Evolutionary conservation across 2,888 invertebrate genomes (phyloP).

Genomic region (Biston betularia): DNA sequence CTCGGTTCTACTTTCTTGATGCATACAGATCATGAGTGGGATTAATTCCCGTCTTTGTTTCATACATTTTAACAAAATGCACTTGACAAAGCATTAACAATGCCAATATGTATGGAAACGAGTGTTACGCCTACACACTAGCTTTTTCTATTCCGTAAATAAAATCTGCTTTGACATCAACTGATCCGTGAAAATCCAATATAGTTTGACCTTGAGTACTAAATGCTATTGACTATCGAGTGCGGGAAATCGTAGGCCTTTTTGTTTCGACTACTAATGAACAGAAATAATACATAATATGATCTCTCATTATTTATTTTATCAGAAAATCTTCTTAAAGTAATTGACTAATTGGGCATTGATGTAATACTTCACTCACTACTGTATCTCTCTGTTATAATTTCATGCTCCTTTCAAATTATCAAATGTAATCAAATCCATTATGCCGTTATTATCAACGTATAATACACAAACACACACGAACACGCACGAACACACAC

Average conservation of each 20-base stretch:
- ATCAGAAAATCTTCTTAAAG: too few species aligned
- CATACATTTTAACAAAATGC: neutral
- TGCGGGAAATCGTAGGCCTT: neutral
- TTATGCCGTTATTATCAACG: too few species aligned
- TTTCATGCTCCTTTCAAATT: too few species aligned
- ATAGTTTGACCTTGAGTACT: slow-evolving; percentile 19
- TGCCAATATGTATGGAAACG: slow-evolving; percentile 17
- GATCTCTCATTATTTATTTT: too few species aligned
- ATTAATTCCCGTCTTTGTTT: neutral
- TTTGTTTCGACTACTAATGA: neutral
- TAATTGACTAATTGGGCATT: too few species aligned
- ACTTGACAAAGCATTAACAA: neutral
- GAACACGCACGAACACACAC: too few species aligned
- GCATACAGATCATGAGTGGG: too few species aligned
- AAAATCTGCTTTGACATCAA: slow-evolving; percentile 27
- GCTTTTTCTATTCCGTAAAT: slow-evolving; percentile 10
- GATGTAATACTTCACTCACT: too few species aligned
- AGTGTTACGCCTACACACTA: neutral
- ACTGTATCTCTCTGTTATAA: too few species aligned
- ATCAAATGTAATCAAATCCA: too few species aligned
- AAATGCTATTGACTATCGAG: neutral
- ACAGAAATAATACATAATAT: neutral
- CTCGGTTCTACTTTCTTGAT: too few species aligned
- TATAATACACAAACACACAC: too few species aligned
- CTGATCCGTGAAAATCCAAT: slow-evolving; percentile 28